Conservation (phyloP, 2,113 vertebrate species). For the Craseonycteris thonglongyai region DNA sequence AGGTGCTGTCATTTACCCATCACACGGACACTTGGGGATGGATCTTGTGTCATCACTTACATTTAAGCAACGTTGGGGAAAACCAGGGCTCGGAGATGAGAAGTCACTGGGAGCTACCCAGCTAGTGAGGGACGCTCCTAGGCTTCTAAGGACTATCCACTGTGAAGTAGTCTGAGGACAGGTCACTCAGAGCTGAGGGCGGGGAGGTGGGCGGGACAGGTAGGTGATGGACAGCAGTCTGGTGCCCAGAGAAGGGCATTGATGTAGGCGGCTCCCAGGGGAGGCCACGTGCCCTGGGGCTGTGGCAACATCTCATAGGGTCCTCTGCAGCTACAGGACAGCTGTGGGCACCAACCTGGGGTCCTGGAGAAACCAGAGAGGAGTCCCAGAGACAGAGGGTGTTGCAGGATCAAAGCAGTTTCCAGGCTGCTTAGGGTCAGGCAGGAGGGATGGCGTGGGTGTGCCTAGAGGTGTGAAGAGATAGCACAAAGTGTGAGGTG, state of each 20-base stretch:
- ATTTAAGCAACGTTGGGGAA: not conserved
- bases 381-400: not conserved
- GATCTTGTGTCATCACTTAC: not conserved
- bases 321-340: not conserved
- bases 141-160: not conserved
- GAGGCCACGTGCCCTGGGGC: not conserved
- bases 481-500: fast-evolving
- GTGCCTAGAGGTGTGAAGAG: not conserved
- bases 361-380: not conserved
- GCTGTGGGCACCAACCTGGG: not conserved
- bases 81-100: not conserved
- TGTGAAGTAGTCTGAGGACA: not conserved
- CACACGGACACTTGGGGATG: not conserved
- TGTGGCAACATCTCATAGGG: not conserved
- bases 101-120: not conserved
- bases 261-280: no score
- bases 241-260: not conserved
- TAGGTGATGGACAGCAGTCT: not conserved
- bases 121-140: not conserved
- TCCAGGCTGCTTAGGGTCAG: not conserved
- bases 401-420: not conserved
- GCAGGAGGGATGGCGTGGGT: not conserved
- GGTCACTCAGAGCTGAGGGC: not conserved
- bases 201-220: fast-evolving
- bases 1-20: not conserved